phyloP scores from a whole-genome alignment of 1,140 invertebrate species.

The Aphelenchoides besseyi region DNA sequence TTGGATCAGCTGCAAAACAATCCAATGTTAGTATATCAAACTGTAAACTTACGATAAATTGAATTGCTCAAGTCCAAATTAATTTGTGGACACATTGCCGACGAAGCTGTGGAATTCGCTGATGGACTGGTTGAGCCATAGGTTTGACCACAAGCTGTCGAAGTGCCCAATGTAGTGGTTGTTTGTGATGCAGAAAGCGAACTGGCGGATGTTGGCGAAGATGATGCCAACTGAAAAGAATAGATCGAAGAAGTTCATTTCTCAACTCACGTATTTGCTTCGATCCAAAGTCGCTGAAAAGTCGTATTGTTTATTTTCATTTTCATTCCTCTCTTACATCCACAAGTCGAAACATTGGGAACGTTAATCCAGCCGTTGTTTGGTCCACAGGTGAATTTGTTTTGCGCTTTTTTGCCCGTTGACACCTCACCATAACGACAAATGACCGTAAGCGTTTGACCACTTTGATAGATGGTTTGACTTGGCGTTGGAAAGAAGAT shows the following conservation, averaged over 20 bases:
- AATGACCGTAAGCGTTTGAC: neutral
- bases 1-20: neutral
- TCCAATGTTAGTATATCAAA: neutral
- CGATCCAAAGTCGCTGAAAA: neutral
- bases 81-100: neutral
- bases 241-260: neutral
- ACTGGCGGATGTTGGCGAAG: neutral
- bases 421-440: conserved; percentile 9
- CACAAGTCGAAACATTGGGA: conserved; percentile 2
- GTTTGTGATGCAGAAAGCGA: neutral
- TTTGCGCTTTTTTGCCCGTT: neutral
- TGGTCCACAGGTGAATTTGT: conserved; percentile 1
- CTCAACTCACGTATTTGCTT: neutral
- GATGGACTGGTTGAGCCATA: neutral
- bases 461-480: neutral
- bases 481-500: conserved; percentile 17
- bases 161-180: neutral
- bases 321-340: neutral
- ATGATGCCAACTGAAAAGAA: neutral
- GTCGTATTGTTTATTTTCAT: neutral
- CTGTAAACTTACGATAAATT: neutral
- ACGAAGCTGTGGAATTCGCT: neutral
- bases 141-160: neutral
- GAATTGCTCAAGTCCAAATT: neutral
- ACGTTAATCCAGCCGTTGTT: neutral